Conservation (phyloP, 1,140 invertebrate species). For the Nymphalis io region DNA sequence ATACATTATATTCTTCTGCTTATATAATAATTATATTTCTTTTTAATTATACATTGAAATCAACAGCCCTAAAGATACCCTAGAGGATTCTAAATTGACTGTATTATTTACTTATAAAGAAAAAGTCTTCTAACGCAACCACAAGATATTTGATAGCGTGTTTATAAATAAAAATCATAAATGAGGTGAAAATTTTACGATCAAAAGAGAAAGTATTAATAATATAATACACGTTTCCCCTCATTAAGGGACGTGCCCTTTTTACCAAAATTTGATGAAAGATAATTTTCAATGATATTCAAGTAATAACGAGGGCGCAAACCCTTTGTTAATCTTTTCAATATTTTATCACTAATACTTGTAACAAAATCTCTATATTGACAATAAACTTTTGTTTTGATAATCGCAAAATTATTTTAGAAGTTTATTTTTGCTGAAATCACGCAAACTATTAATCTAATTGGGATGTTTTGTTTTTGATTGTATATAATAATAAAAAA, state of each 20-base stretch:
- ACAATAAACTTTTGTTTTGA: no score
- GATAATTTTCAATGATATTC: slow-evolving; percentile 1
- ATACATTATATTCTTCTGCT: no score
- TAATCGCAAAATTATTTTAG: no score
- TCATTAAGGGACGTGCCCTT: slow-evolving; percentile 8
- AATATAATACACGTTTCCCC: background rate
- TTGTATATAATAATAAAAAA: no score
- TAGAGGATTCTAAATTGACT: slow-evolving; percentile 29
- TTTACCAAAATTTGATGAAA: slow-evolving; percentile 9
- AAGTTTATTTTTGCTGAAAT: no score
- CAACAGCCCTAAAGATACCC: slow-evolving; percentile 23
- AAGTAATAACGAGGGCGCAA: background rate
- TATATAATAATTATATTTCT: background rate
- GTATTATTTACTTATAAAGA: slow-evolving; percentile 29
- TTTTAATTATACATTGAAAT: background rate
- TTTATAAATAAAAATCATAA: slow-evolving; percentile 7
- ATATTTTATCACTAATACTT: no score
- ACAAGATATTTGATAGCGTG: slow-evolving; percentile 10
- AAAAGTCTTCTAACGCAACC: slow-evolving; percentile 4
- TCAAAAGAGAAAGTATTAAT: slow-evolving; percentile 16
- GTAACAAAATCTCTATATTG: no score
- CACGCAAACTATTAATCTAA: no score
- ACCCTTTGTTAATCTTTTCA: background rate
- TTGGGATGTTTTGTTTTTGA: no score
- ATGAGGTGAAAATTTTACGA: slow-evolving; percentile 8